Evolutionary conservation across 2,888 invertebrate genomes (phyloP).

Genomic region (Dicyrtoma fusca): DNA sequence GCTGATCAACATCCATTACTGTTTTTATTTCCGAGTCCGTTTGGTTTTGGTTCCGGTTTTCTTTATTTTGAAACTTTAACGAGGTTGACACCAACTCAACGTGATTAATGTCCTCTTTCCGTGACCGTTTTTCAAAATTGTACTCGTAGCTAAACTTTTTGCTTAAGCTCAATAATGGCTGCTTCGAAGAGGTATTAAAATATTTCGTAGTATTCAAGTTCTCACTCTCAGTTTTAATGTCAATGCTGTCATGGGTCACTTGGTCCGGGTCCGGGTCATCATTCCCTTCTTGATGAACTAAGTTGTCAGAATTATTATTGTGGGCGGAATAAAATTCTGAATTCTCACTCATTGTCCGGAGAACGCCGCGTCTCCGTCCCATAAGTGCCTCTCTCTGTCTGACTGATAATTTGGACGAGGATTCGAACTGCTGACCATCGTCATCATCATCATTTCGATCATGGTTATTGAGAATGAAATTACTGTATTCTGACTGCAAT

Average conservation of each 20-base stretch:
- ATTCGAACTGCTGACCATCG: not conserved
- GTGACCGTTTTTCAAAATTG: not conserved
- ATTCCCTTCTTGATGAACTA: not conserved
- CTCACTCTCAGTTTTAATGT: not conserved
- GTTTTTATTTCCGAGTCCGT: no score
- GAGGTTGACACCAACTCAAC: not conserved
- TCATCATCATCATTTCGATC: not conserved
- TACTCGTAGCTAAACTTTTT: not conserved
- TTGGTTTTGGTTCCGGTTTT: no score
- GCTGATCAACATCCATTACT: no score
- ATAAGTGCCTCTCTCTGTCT: conserved; percentile 3
- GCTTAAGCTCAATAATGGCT: not conserved
- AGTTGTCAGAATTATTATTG: not conserved
- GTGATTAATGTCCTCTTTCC: conserved; percentile 9
- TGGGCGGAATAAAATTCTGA: not conserved
- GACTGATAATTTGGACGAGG: not conserved
- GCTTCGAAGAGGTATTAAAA: not conserved
- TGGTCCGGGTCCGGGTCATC: no score
- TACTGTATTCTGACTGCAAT: not conserved
- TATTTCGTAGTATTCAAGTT: not conserved
- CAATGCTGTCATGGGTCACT: no score
- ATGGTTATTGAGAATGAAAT: not conserved
- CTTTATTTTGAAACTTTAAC: no score
- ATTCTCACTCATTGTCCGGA: conserved; percentile 13
- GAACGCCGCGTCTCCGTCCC: not conserved